Percentiles rank a stretch among this genome's conserved stretches.
phyloP scores from a whole-genome alignment of 1,140 invertebrate species.

The Drosophila mayri region DNA sequence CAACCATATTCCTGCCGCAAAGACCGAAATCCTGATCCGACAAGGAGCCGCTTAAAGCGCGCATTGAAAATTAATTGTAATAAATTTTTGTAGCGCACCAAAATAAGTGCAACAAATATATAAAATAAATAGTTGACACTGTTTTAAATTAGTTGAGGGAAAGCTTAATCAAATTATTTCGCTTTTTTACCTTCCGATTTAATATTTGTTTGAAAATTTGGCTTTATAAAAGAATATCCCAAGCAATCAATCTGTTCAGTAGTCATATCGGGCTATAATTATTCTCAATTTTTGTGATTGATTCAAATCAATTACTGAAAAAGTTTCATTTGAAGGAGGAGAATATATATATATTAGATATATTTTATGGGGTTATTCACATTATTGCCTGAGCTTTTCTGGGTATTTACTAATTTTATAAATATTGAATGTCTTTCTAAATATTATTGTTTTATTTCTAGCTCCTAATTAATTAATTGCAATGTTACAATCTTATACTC shows the following conservation, averaged over 20 bases:
- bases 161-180: slow-evolving; percentile 17
- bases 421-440: too few relatives aligned
- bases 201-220: too few relatives aligned
- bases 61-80: too few relatives aligned
- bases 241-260: too few relatives aligned
- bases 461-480: background rate
- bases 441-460: background rate
- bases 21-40: slow-evolving; percentile 42
- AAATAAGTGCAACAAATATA: background rate
- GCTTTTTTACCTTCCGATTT: slow-evolving; percentile 1
- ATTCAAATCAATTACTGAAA: too few relatives aligned
- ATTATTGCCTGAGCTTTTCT: too few relatives aligned
- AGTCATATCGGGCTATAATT: too few relatives aligned
- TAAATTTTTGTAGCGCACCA: slow-evolving; percentile 31
- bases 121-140: background rate
- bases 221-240: too few relatives aligned
- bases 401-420: too few relatives aligned
- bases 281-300: too few relatives aligned
- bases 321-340: background rate
- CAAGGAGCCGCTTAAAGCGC: slow-evolving; percentile 66
- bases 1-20: slow-evolving; percentile 36
- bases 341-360: background rate
- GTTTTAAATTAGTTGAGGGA: too few relatives aligned
- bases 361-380: too few relatives aligned
- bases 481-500: slow-evolving; percentile 19